phyloP scores from a whole-genome alignment of 2,888 invertebrate genomes.

The Escarpia spicata region DNA sequence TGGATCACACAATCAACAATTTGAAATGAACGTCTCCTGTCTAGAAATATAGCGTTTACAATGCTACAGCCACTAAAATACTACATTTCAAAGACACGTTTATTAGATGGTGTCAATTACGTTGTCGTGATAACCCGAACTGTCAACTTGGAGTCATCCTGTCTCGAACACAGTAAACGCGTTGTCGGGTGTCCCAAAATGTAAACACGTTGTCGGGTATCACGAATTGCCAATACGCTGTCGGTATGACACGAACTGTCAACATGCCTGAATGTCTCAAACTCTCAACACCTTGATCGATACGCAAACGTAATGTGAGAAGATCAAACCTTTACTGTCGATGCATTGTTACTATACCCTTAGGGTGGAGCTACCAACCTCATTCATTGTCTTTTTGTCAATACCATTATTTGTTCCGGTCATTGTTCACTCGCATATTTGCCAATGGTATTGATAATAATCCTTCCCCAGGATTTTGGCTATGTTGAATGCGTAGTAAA shows the following conservation, averaged over 20 bases:
- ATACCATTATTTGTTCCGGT: not conserved
- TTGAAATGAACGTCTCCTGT: not conserved
- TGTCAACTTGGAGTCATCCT: not conserved
- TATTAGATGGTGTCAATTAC: not conserved
- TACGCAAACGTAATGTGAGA: not conserved
- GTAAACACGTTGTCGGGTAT: not conserved
- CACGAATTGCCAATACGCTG: too few relatives aligned
- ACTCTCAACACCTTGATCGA: not conserved
- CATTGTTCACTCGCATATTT: not conserved
- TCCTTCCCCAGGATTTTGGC: too few relatives aligned
- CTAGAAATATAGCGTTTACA: not conserved
- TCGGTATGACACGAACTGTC: not conserved
- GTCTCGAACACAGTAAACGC: not conserved
- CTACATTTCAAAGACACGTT: not conserved
- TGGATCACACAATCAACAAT: slow-evolving; percentile 12
- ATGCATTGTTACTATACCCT: not conserved
- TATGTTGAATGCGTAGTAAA: too few relatives aligned
- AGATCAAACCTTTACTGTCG: not conserved
- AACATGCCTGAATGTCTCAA: not conserved
- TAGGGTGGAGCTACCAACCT: not conserved
- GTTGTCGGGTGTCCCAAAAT: not conserved
- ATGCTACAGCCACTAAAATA: not conserved
- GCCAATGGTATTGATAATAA: not conserved
- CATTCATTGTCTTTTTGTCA: not conserved
- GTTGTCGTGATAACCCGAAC: not conserved